Percentiles rank a stretch among this genome's conserved stretches.
These are phyloP conservation scores for Athene cunicularia DNA, from an alignment of 2,113 vertebrate species.

Conservation along the genomic window DNA sequence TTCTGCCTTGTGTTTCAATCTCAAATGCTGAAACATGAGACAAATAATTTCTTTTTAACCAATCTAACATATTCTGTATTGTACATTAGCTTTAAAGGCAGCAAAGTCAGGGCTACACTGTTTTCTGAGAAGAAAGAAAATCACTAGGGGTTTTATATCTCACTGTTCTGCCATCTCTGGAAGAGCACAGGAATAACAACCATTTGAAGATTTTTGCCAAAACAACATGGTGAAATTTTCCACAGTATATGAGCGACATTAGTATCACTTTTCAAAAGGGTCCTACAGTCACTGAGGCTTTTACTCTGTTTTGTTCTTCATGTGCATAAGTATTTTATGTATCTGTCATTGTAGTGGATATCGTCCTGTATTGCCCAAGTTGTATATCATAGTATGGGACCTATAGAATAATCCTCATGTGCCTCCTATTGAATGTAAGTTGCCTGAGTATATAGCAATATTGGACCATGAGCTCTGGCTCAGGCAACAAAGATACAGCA, in stretches of 20 bases:
- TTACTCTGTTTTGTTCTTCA: not conserved
- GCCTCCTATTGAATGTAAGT: not conserved
- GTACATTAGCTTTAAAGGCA: not conserved
- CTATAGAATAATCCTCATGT: not conserved
- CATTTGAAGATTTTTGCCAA: not conserved
- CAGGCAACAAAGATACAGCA: not conserved
- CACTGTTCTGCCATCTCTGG: not conserved
- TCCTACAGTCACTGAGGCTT: not conserved
- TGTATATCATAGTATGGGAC: fast-evolving
- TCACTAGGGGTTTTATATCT: not conserved
- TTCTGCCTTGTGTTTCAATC: not conserved
- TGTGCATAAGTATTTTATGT: not conserved
- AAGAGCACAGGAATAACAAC: not conserved
- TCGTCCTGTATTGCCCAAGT: not conserved
- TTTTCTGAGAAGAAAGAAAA: not conserved
- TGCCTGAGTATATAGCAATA: not conserved
- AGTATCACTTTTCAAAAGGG: not conserved
- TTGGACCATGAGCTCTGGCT: not conserved
- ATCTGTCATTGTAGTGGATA: not conserved
- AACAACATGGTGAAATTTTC: not conserved
- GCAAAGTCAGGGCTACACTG: not conserved
- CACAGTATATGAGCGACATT: not conserved
- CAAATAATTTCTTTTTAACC: not conserved
- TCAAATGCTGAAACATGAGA: not conserved
- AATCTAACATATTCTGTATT: not conserved